These are phyloP conservation scores for Diarsia mendica DNA, from an alignment of 2,888 invertebrate species.

Conservation along the genomic window DNA sequence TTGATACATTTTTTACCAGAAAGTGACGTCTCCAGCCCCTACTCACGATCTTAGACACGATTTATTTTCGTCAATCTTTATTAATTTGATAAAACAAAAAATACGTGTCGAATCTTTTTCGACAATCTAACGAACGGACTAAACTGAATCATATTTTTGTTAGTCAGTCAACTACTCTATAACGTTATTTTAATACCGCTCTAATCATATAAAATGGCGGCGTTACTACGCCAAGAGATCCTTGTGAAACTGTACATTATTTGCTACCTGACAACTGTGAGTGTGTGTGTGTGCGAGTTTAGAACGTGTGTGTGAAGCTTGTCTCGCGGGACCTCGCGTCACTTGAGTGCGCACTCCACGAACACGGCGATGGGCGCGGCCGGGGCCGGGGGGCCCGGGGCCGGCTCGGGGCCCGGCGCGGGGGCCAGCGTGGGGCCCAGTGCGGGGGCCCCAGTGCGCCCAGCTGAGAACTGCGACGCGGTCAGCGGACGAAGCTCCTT, in stretches of 20 bases:
- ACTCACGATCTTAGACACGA: too few relatives aligned
- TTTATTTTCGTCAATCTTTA: too few relatives aligned
- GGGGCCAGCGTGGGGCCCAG: conserved; percentile 48
- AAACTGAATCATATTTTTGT: too few relatives aligned
- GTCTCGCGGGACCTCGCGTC: conserved; percentile 65
- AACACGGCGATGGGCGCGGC: conserved; percentile 73
- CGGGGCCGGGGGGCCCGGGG: conserved; percentile 22
- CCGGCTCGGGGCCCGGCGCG: conserved; percentile 45
- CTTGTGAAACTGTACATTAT: conserved; percentile 27
- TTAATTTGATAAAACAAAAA: too few relatives aligned
- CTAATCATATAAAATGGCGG: background rate
- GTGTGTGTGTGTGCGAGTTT: conserved; percentile 16
- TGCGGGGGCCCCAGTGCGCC: conserved; percentile 43
- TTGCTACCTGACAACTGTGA: conserved; percentile 25
- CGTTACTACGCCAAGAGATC: background rate
- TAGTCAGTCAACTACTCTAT: background rate
- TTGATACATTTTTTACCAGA: too few relatives aligned
- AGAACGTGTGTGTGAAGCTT: conserved; percentile 15
- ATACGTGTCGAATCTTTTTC: too few relatives aligned
- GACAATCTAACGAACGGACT: too few relatives aligned
- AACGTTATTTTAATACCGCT: background rate
- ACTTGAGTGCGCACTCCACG: conserved; percentile 89
- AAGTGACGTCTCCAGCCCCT: too few relatives aligned
- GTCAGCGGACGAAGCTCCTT: conserved; percentile 91
- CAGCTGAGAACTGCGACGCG: conserved; percentile 86